Conservation (phyloP, 2,797 vertebrate species). For the Delichon dasypus region DNA sequence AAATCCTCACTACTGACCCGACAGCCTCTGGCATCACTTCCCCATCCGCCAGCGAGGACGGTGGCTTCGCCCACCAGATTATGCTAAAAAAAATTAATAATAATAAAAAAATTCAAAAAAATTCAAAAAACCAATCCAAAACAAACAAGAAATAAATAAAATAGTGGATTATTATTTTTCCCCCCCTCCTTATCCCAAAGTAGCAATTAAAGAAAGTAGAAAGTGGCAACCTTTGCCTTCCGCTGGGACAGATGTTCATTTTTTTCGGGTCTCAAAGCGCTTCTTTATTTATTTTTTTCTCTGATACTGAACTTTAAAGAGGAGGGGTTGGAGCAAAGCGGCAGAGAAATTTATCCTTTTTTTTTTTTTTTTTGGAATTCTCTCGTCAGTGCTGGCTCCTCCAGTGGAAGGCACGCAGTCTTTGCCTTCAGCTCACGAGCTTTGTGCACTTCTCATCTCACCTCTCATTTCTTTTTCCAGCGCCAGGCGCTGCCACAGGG, state of each 20-base stretch:
- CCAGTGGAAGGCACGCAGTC: neutral
- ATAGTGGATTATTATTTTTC: neutral
- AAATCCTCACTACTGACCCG: neutral
- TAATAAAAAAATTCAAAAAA: too few relatives aligned
- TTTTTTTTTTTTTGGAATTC: neutral
- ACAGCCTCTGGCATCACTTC: neutral
- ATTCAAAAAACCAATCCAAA: too few relatives aligned
- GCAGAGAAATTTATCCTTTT: neutral
- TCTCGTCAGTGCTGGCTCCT: neutral
- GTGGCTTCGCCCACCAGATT: neutral
- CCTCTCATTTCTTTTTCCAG: neutral
- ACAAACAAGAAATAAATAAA: neutral
- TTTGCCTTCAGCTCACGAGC: neutral
- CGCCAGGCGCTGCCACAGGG: neutral
- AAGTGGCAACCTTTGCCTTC: neutral
- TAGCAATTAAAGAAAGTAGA: neutral
- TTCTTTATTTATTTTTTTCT: neutral
- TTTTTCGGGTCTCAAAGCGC: neutral
- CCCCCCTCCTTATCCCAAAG: neutral
- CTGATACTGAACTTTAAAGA: neutral
- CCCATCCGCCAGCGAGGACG: neutral
- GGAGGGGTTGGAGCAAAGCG: neutral
- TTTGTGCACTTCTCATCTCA: neutral
- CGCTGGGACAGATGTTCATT: neutral
- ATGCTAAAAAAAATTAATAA: neutral